A percentile compares a stretch with the other conserved stretches of the same genome.
Conservation (phyloP, 2,797 vertebrate species). For the Apogon hyalosoma region DNA sequence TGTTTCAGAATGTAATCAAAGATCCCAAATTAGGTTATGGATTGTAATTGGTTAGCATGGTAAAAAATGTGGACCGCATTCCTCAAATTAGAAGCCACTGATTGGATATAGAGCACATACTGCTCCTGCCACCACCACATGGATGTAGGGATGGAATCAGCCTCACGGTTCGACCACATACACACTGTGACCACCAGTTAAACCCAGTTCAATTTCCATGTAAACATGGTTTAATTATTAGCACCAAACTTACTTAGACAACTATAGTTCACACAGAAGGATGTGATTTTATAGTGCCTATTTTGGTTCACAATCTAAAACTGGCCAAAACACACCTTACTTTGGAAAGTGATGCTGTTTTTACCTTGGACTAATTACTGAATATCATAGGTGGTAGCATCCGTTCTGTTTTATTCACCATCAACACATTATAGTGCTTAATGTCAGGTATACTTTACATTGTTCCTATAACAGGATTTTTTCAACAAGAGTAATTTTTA, state of each 20-base stretch:
- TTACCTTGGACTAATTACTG: too few species aligned
- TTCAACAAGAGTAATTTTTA: too few species aligned
- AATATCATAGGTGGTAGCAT: too few species aligned
- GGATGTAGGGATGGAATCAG: slow-evolving; percentile 20
- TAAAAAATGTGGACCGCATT: slow-evolving; percentile 36
- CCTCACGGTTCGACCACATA: slow-evolving; percentile 2
- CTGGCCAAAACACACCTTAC: neutral
- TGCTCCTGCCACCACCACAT: slow-evolving; percentile 5
- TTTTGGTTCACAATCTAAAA: neutral
- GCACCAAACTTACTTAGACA: neutral
- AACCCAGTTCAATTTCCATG: slow-evolving; percentile 2
- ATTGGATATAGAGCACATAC: slow-evolving; percentile 14
- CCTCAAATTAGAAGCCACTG: slow-evolving; percentile 46
- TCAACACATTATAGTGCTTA: too few species aligned
- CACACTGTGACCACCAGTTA: neutral
- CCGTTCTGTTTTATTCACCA: too few species aligned
- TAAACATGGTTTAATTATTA: neutral
- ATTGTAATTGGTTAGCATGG: slow-evolving; percentile 29
- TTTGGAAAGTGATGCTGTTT: too few species aligned
- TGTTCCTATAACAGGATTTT: too few species aligned
- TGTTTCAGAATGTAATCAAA: slow-evolving; percentile 35
- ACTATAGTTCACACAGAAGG: neutral
- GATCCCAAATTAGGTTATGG: slow-evolving; percentile 36
- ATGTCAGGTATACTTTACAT: too few species aligned
- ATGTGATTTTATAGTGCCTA: neutral